Evolutionary conservation across 2,113 vertebrate species (phyloP).

Genomic region (Trichomycterus rosablanca): DNA sequence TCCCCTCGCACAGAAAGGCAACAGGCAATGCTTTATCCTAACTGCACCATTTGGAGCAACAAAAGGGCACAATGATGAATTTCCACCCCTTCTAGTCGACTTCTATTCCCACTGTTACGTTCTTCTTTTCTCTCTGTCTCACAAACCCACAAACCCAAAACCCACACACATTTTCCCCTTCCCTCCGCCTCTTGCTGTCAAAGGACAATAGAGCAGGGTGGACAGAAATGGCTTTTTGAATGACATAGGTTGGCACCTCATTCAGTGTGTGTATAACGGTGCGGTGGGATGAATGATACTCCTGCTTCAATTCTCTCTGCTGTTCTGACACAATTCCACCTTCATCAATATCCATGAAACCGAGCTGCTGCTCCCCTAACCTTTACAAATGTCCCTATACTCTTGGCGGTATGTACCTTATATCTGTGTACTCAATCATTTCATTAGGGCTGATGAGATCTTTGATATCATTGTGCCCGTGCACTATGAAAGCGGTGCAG

Average conservation of each 20-base stretch:
- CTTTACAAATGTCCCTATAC: slow-evolving; percentile 44
- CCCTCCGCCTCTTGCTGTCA: slow-evolving; percentile 31
- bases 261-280: slow-evolving; percentile 39
- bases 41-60: slow-evolving; percentile 36
- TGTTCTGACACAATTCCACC: slow-evolving; percentile 42
- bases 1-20: slow-evolving; percentile 12
- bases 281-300: slow-evolving; percentile 47
- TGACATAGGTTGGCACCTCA: slow-evolving; percentile 49
- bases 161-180: neutral
- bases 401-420: slow-evolving; percentile 10
- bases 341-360: slow-evolving; percentile 48
- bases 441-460: slow-evolving; percentile 43
- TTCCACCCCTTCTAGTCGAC: slow-evolving; percentile 22
- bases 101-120: slow-evolving; percentile 6
- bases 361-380: slow-evolving; percentile 31
- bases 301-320: slow-evolving; percentile 20
- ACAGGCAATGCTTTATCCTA: slow-evolving; percentile 31
- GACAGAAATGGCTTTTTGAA: slow-evolving; percentile 51
- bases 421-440: slow-evolving; percentile 39
- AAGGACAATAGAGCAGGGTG: slow-evolving; percentile 46
- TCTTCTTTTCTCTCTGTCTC: neutral
- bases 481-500: slow-evolving; percentile 22
- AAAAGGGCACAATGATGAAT: slow-evolving; percentile 43
- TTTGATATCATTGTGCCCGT: slow-evolving; percentile 36
- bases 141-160: slow-evolving; percentile 14